These are phyloP conservation scores for Rana temporaria DNA, from an alignment of 2,113 vertebrate species.

Conservation along the genomic window DNA sequence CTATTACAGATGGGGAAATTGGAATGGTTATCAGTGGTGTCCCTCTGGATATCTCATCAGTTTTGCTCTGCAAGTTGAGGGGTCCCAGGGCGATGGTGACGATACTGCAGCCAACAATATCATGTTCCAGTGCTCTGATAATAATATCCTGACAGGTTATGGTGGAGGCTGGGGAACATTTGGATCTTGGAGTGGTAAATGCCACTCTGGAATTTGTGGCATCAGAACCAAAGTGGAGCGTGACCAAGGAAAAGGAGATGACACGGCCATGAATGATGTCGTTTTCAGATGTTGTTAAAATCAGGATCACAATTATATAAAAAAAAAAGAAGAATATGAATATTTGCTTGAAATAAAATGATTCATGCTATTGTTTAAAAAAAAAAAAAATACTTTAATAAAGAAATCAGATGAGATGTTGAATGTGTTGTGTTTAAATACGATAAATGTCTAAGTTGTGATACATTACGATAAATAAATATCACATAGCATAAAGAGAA, in stretches of 20 bases:
- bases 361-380: too few species aligned
- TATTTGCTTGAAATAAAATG: too few species aligned
- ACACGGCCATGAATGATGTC: background rate
- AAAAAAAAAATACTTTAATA: too few species aligned
- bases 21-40: background rate
- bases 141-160: background rate
- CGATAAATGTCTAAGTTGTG: too few species aligned
- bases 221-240: background rate
- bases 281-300: background rate
- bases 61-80: background rate
- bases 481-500: too few species aligned
- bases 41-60: background rate
- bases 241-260: background rate
- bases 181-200: background rate
- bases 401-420: too few species aligned
- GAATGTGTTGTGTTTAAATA: too few species aligned
- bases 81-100: background rate
- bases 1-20: slow-evolving; percentile 1
- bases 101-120: background rate
- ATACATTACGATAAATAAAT: too few species aligned
- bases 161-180: background rate
- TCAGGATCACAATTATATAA: too few species aligned
- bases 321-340: too few species aligned
- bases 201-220: background rate
- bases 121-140: slow-evolving; percentile 13